Conservation (phyloP, 2,113 vertebrate species). For the Otolemur garnettii region DNA sequence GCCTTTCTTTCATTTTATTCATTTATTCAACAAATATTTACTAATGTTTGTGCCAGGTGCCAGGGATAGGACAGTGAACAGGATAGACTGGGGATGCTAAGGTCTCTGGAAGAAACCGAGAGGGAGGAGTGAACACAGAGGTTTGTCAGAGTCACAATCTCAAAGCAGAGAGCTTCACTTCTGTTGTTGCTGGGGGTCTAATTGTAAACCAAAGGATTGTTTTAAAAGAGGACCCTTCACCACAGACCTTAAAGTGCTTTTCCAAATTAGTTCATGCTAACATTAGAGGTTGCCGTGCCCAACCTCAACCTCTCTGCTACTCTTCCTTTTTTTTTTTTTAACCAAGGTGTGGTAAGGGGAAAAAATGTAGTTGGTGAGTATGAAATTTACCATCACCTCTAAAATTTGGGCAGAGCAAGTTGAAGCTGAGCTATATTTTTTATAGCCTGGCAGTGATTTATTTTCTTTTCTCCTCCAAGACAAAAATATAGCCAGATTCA, state of each 20-base stretch:
- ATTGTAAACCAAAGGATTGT: neutral
- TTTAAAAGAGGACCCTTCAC: neutral
- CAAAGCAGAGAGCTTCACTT: neutral
- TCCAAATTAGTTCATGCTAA: neutral
- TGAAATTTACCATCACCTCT: constrained; percentile 37
- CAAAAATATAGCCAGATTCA: neutral
- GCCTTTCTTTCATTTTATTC: constrained; percentile 69
- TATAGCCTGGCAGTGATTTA: neutral
- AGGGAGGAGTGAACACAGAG: neutral
- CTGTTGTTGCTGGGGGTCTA: neutral
- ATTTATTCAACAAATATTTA: constrained; percentile 78
- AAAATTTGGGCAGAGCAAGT: neutral
- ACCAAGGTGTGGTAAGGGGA: neutral
- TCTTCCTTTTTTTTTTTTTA: neutral
- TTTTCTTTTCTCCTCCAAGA: constrained; percentile 24
- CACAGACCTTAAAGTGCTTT: neutral
- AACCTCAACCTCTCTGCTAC: neutral
- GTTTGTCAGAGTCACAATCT: neutral
- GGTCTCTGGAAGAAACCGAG: constrained; percentile 25
- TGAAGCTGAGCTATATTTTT: neutral
- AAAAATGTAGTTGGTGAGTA: neutral
- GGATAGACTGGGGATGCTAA: constrained; percentile 39
- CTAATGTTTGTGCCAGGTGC: constrained; percentile 70
- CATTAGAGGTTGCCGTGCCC: neutral
- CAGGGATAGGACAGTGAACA: constrained; percentile 15